Evolutionary conservation across 2,113 vertebrate species (phyloP).

Genomic region (Acanthisitta chloris): DNA sequence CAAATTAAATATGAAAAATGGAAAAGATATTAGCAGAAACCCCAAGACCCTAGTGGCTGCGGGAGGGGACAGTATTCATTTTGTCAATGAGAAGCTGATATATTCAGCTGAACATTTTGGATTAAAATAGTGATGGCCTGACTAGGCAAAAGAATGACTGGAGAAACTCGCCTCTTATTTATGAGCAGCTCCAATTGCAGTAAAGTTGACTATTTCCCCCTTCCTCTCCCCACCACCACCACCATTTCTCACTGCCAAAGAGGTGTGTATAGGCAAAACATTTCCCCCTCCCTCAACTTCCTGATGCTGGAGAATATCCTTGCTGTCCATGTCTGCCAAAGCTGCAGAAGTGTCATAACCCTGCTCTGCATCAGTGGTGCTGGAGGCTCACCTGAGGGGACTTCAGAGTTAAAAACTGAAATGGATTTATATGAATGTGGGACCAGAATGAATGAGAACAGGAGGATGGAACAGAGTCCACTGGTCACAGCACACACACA

Average conservation of each 20-base stretch:
- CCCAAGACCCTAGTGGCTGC: background rate
- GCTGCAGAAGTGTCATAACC: background rate
- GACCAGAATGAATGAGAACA: background rate
- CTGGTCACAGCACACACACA: background rate
- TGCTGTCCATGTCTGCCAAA: background rate
- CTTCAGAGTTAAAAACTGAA: background rate
- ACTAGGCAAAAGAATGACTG: background rate
- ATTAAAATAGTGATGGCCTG: background rate
- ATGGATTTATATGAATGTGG: background rate
- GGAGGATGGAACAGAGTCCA: background rate
- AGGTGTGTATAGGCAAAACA: background rate
- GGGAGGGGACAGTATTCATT: background rate
- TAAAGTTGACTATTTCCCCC: background rate
- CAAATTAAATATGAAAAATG: background rate
- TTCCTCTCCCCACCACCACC: rapidly evolving
- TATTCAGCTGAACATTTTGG: background rate
- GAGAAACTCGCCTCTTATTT: background rate
- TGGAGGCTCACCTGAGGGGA: background rate
- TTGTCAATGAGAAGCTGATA: background rate
- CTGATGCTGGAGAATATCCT: background rate
- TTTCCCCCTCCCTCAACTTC: background rate
- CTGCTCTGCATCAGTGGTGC: background rate
- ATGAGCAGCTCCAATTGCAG: background rate
- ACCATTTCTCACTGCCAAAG: background rate
- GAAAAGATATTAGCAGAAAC: background rate